These are phyloP conservation scores for Panthera uncia DNA, from an alignment of 2,113 vertebrate genomes.

Conservation along the genomic window DNA sequence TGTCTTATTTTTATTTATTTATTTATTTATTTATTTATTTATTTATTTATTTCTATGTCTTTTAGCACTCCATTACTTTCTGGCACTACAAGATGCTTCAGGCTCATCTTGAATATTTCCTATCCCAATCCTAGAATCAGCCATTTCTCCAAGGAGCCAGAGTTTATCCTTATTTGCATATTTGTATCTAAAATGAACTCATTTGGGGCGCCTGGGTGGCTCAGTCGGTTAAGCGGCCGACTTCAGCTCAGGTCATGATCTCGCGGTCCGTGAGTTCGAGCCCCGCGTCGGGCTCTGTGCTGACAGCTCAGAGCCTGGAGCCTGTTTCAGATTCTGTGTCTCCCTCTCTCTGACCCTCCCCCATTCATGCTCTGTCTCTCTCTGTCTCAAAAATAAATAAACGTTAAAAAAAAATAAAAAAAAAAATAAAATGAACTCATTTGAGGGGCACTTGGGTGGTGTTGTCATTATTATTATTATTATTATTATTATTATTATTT, in stretches of 20 bases:
- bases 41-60: not conserved
- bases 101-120: not conserved
- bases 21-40: not conserved
- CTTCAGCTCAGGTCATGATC: too few relatives aligned
- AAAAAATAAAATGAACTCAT: not conserved
- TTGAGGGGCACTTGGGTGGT: not conserved
- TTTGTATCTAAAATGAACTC: not conserved
- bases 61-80: not conserved
- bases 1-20: not conserved
- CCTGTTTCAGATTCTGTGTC: too few relatives aligned
- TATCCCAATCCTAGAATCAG: not conserved
- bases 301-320: too few relatives aligned
- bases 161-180: not conserved
- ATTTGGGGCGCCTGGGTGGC: not conserved
- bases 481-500: not conserved
- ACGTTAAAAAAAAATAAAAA: too few relatives aligned
- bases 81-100: not conserved
- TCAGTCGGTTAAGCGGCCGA: too few relatives aligned
- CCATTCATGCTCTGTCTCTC: too few relatives aligned
- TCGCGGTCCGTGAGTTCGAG: too few relatives aligned
- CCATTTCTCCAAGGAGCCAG: not conserved
- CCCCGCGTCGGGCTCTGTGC: too few relatives aligned
- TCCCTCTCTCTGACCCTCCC: too few relatives aligned
- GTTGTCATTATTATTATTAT: not conserved
- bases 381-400: too few relatives aligned